Evolutionary conservation across 2,797 vertebrate species (phyloP).

Genomic region (Sus cebifrons): DNA sequence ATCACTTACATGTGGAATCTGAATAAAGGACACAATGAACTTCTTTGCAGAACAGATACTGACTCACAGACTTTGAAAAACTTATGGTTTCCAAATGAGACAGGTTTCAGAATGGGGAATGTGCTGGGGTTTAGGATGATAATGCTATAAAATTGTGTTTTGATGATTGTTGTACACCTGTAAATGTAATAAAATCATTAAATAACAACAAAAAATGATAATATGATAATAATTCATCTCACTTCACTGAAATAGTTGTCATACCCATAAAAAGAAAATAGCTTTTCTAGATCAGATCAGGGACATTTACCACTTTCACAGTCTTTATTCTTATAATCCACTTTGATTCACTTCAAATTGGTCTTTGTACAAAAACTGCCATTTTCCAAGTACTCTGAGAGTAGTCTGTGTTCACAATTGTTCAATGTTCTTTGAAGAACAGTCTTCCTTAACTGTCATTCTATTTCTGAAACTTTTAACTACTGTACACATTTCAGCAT

Average conservation of each 20-base stretch:
- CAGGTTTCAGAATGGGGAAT: too few relatives aligned
- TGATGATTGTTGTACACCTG: too few relatives aligned
- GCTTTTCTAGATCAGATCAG: background rate
- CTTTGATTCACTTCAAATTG: background rate
- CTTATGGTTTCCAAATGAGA: too few relatives aligned
- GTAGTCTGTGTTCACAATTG: background rate
- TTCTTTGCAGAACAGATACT: too few relatives aligned
- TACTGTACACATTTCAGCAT: background rate
- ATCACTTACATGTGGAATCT: too few relatives aligned
- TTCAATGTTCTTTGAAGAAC: background rate
- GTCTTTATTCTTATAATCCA: background rate
- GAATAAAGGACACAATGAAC: too few relatives aligned
- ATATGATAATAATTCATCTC: background rate
- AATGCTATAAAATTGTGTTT: too few relatives aligned
- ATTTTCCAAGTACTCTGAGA: background rate
- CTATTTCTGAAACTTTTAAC: background rate
- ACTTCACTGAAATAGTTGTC: background rate
- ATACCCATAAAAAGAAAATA: background rate
- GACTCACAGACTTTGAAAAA: too few relatives aligned
- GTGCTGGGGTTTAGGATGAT: too few relatives aligned
- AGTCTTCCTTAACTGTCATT: background rate
- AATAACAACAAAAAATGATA: too few relatives aligned
- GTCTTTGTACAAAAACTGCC: background rate
- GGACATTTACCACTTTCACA: background rate
- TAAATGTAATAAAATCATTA: too few relatives aligned